Base-by-base conservation (phyloP, 2,797 vertebrate species). In the Molossus alvarezi region DNA sequence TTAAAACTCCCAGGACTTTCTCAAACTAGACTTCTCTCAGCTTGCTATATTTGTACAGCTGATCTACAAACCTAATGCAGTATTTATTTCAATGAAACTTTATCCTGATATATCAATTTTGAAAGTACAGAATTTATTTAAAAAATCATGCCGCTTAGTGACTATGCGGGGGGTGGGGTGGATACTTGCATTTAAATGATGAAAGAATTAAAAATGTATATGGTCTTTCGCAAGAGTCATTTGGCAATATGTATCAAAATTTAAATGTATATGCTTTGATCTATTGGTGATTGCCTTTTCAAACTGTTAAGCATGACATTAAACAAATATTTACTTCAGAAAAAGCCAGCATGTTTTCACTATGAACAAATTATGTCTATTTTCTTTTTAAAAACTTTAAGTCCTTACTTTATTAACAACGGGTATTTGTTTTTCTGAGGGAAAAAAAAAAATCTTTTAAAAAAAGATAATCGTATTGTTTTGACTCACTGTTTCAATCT, bases 401-500 rank as follows among this genome's bases (percentile, higher is more conserved):
- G 14, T 80, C 60, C 53, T 53, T 15, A 41, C 7, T 87, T 18
- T 71, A n/a, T 71, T 53, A 60, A 25, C 25, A 86, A 84, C 14
- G 15, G 9, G 84, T 17, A 90, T 62, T 29, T 92, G 53, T 67
- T 93, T 87, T 87, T 76, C 53, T 58, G 88, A 79, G 7, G 33
- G 33, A 33, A 33, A n/a, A 80, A 87, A 73, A 58, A 14, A 2
- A 29, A 9, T 27, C 25, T 93, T 29, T 48, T 4, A 12, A 76
- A 72, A 85, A 73, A 75, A 45, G 48, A 69, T 67, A 83, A 64
- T 58, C 11, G 17, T 67, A 88, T 69, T 93, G 69, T 91, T 93
- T 92, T 75, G 37, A 93, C 41, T 62, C 57, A 83, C 67, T 86
- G 23, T 87, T 95, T 81, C 29, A 88, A 27, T 18, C 20, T 84